Evolutionary conservation across 2,797 vertebrate genomes (phyloP), one percentile per base, ranked within the genome.

Genomic region (Sternarchorhynchus goeldii): DNA sequence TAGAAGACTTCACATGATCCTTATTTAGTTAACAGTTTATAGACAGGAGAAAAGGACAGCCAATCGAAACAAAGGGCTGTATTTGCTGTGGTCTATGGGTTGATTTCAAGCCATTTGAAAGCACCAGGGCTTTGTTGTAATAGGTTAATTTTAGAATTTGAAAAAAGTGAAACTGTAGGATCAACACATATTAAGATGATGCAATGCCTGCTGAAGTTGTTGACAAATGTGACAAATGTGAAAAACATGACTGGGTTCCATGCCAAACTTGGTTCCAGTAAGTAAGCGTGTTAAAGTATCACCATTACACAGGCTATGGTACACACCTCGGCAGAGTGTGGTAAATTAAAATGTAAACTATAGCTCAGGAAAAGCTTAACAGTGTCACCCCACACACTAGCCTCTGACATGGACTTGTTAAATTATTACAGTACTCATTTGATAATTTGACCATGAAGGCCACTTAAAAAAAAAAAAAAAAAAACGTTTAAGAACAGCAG

Each of bases 21-120:
- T 50, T 59, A 81, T 81, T 64, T 80, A 77, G 87, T 91, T 90
- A 91, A 88, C 85, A 83, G 89, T 91, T 92, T 85, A 89, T 89
- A 87, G 57, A 21, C 6, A 6, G 21, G 65, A 32, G 66, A 77
- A 79, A 78, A 66, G 68, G 20, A 63, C 73, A 36, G 76, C 64
- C 60, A 84, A 84, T 75, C 80, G 78, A 86, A 90, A 89, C 83
- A 84, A 55, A 69, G 58, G 21, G 70, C 50, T 62, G 77, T 72
- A 71, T 84, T 85, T 84, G 77, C 84, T 69, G 82, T 88, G 86
- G 81, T 82, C 84, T 63, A 29, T 31, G 59, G 18, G 72, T 62
- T 74, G 45, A 39, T 59, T 21, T 32, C 3, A 62, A 32, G 12
- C 25, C 8, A 14, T 29, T 60, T 29, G 58, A 20, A 50, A 50